Conservation (phyloP, 2,888 invertebrate species). For the Abscondita cerata region DNA sequence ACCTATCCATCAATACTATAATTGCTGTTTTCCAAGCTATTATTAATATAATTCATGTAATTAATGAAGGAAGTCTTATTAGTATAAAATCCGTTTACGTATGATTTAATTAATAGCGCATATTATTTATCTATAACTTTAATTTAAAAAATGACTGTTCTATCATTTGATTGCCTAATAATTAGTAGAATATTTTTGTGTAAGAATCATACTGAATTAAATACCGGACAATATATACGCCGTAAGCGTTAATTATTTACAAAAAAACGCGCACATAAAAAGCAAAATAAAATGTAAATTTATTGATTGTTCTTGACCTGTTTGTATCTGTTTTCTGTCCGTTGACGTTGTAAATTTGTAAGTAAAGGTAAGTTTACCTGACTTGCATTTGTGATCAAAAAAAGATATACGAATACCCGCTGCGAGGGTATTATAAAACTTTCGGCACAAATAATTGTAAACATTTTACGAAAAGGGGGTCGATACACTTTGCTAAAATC, state of each 20-base stretch:
- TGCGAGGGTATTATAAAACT: conserved; percentile 11
- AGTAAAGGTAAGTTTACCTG: conserved; percentile 13
- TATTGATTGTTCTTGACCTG: conserved; percentile 25
- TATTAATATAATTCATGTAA: no score
- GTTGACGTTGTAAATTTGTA: conserved; percentile 9
- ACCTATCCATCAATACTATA: no score
- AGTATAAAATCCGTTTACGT: no score
- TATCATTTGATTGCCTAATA: no score
- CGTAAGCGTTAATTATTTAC: conserved; percentile 15
- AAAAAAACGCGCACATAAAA: conserved; percentile 5
- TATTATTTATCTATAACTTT: no score
- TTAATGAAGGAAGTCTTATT: no score
- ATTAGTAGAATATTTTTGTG: no score
- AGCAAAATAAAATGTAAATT: conserved; percentile 23
- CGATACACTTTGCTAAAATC: conserved; percentile 4
- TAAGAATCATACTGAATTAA: no score
- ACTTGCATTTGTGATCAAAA: conserved; percentile 15
- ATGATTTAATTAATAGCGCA: no score
- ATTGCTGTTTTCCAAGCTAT: no score
- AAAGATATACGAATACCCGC: conserved; percentile 9
- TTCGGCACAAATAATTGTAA: conserved; percentile 14
- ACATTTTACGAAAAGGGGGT: conserved; percentile 1
- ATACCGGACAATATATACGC: no score
- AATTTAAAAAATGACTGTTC: no score
- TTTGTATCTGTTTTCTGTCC: conserved; percentile 16